Conservation (phyloP, 2,888 invertebrate genomes). For the Siphonodentalium dalli region DNA sequence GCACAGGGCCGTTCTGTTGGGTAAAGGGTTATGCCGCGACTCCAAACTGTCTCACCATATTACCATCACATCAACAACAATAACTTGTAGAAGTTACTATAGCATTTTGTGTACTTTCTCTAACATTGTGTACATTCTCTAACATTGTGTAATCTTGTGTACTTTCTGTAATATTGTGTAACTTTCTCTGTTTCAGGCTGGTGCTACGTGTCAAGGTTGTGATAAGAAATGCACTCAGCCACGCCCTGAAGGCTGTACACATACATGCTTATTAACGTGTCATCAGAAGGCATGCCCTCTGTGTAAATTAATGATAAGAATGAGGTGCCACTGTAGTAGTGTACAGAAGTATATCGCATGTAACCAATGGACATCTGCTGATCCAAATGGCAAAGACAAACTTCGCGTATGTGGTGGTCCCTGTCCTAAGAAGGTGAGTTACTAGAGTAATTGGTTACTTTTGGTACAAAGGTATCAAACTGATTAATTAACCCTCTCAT, state of each 20-base stretch:
- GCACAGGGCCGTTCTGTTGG: too few relatives aligned
- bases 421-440: slow-evolving; percentile 80
- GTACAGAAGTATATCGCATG: slow-evolving; percentile 80
- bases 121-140: too few relatives aligned
- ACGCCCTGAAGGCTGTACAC: slow-evolving; percentile 75
- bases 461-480: too few relatives aligned
- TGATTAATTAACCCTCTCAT: too few relatives aligned
- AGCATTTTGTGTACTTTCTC: too few relatives aligned
- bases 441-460: too few relatives aligned
- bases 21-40: too few relatives aligned
- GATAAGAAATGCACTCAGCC: slow-evolving; percentile 58
- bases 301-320: slow-evolving; percentile 69
- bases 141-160: too few relatives aligned
- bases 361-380: slow-evolving; percentile 70
- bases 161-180: too few relatives aligned
- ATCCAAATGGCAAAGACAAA: slow-evolving; percentile 64
- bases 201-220: slow-evolving; percentile 60
- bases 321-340: slow-evolving; percentile 82
- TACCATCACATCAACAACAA: too few relatives aligned
- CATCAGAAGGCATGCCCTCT: slow-evolving; percentile 76
- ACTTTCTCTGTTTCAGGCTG: slow-evolving; percentile 45
- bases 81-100: too few relatives aligned
- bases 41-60: too few relatives aligned
- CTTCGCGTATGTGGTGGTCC: slow-evolving; percentile 79
- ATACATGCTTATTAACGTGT: slow-evolving; percentile 73